These are phyloP conservation scores for Altica lythri DNA, from an alignment of 2,888 invertebrate species.

Conservation along the genomic window DNA sequence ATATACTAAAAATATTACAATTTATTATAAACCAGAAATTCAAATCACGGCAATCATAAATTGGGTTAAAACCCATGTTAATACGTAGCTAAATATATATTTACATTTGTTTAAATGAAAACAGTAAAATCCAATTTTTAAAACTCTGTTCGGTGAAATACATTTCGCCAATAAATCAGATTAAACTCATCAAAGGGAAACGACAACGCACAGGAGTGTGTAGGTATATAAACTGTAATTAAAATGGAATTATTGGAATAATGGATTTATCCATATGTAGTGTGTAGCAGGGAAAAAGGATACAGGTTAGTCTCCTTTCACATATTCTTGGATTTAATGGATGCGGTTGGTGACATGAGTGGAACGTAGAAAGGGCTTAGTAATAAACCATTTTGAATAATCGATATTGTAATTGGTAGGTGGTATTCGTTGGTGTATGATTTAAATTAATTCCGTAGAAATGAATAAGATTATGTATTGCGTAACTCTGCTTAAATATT, in stretches of 20 bases:
- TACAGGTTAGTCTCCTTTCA: background rate
- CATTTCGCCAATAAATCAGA: too few species aligned
- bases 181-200: too few species aligned
- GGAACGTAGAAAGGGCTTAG: too few species aligned
- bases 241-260: background rate
- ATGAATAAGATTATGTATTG: too few species aligned
- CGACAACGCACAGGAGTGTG: background rate
- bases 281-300: background rate
- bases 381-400: too few species aligned
- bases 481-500: too few species aligned
- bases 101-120: background rate
- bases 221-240: background rate
- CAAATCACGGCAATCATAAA: background rate
- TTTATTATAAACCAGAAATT: background rate
- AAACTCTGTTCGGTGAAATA: background rate
- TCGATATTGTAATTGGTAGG: too few species aligned
- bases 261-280: background rate
- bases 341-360: slow-evolving; percentile 1
- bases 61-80: background rate
- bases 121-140: background rate
- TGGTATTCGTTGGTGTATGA: too few species aligned
- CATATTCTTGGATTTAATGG: slow-evolving; percentile 4
- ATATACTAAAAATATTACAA: too few species aligned
- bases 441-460: too few species aligned
- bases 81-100: background rate